Percentiles rank a stretch among this genome's conserved stretches.
phyloP scores from a whole-genome alignment of 2,888 invertebrate genomes.

The Therioaphis trifolii region DNA sequence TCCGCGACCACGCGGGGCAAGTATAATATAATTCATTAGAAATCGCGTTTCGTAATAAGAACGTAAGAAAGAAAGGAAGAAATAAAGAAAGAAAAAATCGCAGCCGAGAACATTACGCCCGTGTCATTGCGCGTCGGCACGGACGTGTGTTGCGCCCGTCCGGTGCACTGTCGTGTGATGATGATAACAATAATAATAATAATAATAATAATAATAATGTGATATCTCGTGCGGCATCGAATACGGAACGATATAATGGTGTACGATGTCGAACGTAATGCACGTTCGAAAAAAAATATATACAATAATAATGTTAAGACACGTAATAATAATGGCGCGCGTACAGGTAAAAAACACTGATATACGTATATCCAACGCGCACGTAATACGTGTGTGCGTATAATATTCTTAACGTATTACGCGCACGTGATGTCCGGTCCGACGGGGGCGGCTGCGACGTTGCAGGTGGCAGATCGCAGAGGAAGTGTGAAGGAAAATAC shows the following conservation, averaged over 20 bases:
- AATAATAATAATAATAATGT: too few species aligned
- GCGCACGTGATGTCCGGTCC: constrained; percentile 37
- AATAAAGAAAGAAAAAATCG: not conserved
- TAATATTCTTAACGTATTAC: not conserved
- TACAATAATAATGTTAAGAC: not conserved
- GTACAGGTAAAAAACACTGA: not conserved
- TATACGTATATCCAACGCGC: not conserved
- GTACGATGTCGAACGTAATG: not conserved
- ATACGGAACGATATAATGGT: too few species aligned
- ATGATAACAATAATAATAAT: too few species aligned
- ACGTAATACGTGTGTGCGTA: not conserved
- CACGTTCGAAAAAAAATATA: not conserved
- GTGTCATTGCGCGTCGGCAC: not conserved
- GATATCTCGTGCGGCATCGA: too few species aligned
- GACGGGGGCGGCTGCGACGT: not conserved
- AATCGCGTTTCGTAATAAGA: not conserved
- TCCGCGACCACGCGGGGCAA: not conserved
- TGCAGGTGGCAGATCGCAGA: not conserved
- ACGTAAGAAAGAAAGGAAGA: not conserved
- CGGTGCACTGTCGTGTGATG: too few species aligned
- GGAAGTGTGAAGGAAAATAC: constrained; percentile 14
- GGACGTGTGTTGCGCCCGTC: too few species aligned
- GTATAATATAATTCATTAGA: not conserved
- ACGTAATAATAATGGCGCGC: not conserved
- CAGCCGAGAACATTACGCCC: not conserved